Conservation (phyloP, 2,113 vertebrate genomes). For the Ophiodon elongatus region DNA sequence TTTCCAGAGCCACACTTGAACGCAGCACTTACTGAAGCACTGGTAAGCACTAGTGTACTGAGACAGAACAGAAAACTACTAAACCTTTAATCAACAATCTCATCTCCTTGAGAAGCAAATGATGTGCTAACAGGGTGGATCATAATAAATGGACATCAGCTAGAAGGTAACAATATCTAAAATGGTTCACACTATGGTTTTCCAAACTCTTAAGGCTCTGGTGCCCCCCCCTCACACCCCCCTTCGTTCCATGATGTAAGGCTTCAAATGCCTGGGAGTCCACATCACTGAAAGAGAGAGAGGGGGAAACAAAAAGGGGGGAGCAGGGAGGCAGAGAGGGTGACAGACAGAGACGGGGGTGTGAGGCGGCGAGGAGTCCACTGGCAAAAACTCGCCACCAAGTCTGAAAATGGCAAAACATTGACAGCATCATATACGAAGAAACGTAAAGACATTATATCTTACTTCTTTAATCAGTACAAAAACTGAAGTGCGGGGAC, state of each 20-base stretch:
- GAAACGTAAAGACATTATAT: not conserved
- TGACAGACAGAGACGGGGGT: constrained; percentile 9
- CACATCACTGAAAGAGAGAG: constrained; percentile 58
- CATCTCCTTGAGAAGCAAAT: constrained; percentile 14
- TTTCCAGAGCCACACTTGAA: constrained; percentile 55
- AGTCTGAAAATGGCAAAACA: not conserved
- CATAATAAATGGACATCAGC: constrained; percentile 31
- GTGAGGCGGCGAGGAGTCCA: constrained; percentile 21
- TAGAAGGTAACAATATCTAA: constrained; percentile 61
- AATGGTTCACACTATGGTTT: constrained; percentile 53
- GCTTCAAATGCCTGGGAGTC: constrained; percentile 71
- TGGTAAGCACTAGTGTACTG: not conserved
- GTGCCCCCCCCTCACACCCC: constrained; percentile 52
- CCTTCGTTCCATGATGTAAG: constrained; percentile 75
- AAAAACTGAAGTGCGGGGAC: no score
- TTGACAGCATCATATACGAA: not conserved
- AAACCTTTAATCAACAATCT: constrained; percentile 6
- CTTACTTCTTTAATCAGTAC: no score
- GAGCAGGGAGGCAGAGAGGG: constrained; percentile 1
- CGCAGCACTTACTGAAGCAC: no score
- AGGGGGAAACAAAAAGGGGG: not conserved
- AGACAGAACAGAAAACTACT: not conserved
- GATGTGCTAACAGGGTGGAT: constrained; percentile 33
- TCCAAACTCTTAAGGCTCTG: constrained; percentile 54
- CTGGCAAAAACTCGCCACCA: constrained; percentile 26